Evolutionary conservation across 2,797 vertebrate species (phyloP), one percentile per base, ranked within the genome.

Genomic region (Halcyon leucocephala): DNA sequence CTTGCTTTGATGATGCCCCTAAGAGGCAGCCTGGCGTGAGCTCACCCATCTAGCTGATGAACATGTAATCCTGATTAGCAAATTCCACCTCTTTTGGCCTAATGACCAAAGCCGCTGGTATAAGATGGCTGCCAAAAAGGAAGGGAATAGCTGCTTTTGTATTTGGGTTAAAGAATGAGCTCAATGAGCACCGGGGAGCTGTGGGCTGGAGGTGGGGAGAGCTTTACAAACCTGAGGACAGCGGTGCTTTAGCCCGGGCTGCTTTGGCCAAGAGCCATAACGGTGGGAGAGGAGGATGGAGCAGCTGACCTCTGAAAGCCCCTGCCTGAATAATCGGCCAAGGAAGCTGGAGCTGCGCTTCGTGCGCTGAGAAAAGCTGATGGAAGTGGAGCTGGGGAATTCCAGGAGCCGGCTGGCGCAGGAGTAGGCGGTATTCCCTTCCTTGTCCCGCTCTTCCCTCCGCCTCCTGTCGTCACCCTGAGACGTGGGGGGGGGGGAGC

Each of bases 381-480:
- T 17, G 12, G 14, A 3, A 51, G 3, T 3, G 12, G 7, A n/a
- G 24, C 41, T 4, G 94, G 95, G 94, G 69, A 95, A 94, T 97
- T 96, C 93, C 91, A 25, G 85, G n/a, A 87, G 54, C 57, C 4
- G 3, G 33, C 26, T 54, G 10, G 10, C 35, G 33, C 13, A 3
- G 2, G 13, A 21, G 65, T 37, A 3, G 11, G 6, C 39, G 2
- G 12, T n/a, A 48, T 96, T 93, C 91, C 93, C 83, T 55, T 25
- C 89, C 74, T 39, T 48, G 3, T 57, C 33, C 52, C 0, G 2
- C 42, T 80, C 22, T 64, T 92, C 70, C 71, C 71, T 82, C 94
- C 96, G 4, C 85, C 79, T 95, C 65, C 89, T 80, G 79, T 60
- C 84, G 84, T 94, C 91, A 90, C 22, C 21, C 19, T 13, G 71